Evolutionary conservation across 2,797 vertebrate species (phyloP), one percentile per base, ranked within the genome.

Genomic region (Pangasius krempfi): DNA sequence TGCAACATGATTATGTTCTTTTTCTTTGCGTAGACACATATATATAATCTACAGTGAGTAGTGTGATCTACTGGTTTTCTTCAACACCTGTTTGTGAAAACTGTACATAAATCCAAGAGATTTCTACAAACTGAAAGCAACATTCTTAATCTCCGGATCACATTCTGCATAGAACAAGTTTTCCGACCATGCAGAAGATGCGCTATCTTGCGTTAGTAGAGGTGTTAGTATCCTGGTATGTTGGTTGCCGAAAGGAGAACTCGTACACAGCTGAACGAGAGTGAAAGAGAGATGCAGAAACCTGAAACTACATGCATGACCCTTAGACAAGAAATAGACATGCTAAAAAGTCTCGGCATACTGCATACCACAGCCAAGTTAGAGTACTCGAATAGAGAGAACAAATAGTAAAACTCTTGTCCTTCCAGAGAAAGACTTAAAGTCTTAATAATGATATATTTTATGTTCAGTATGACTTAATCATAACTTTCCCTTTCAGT

Each of bases 271-370:
- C 52, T 79, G 76, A 84, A 87, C 8, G 81, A 84, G 60, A 27
- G 37, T 47, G 90, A 89, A 78, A 85, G 37, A 84, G 82, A 40
- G 58, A 82, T 82, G 56, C 16, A 78, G 94, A 93, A 95, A 95
- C 89, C 78, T n/a, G 89, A 94, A 82, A 88, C 88, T 76, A 92
- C 89, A 66, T 85, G 89, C 86, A 92, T 93, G 89, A 93, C 90
- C 79, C 92, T 86, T 76, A 62, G 88, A 94, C 90, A 93, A 95
- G 93, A 95, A 95, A 95, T 94, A 94, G 94, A 94, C 89, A 86
- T 87, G 91, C 92, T 92, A 93, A 89, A 92, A 93, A 92, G 90
- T 91, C 86, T 79, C 87, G 44, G 85, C 88, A 94, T 95, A 94
- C 94, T 92, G 78, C 70, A 83, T 87, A 58, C 88, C 87, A 85